These are phyloP conservation scores for Brienomyrus brachyistius DNA, from an alignment of 2,113 vertebrate species.

Conservation along the genomic window DNA sequence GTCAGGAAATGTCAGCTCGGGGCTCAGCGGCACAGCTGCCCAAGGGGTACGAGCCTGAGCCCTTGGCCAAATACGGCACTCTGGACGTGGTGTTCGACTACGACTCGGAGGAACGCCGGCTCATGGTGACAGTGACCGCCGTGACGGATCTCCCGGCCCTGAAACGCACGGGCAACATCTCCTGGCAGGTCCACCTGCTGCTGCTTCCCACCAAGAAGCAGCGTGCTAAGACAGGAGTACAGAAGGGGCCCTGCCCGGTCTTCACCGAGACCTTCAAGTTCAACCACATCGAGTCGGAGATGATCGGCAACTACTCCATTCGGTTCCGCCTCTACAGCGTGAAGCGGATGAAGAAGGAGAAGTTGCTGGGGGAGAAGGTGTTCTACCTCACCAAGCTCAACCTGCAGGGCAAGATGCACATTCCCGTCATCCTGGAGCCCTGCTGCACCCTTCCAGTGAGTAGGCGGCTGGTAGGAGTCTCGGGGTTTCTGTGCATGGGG, in stretches of 20 bases:
- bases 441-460: slow-evolving; percentile 86
- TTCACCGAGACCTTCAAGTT: slow-evolving; percentile 95
- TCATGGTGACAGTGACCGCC: slow-evolving; percentile 86
- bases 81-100: slow-evolving; percentile 92
- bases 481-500: background rate
- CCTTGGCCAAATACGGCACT: slow-evolving; percentile 83
- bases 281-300: slow-evolving; percentile 88
- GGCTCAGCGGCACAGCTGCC: slow-evolving; percentile 83
- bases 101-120: slow-evolving; percentile 84
- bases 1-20: slow-evolving; percentile 80
- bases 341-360: slow-evolving; percentile 91
- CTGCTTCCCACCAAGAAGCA: slow-evolving; percentile 95
- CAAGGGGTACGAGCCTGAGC: slow-evolving; percentile 88
- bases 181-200: slow-evolving; percentile 96
- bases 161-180: slow-evolving; percentile 77
- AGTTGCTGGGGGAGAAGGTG: slow-evolving; percentile 90
- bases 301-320: slow-evolving; percentile 93
- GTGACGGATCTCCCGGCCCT: slow-evolving; percentile 83
- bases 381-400: slow-evolving; percentile 97
- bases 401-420: slow-evolving; percentile 91
- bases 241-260: slow-evolving; percentile 82
- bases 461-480: slow-evolving; percentile 27
- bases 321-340: slow-evolving; percentile 90
- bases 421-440: slow-evolving; percentile 86
- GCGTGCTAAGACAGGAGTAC: slow-evolving; percentile 83